Evolutionary conservation across 2,797 vertebrate species (phyloP), one percentile per base, ranked within the genome.

Genomic region (Cossypha caffra): DNA sequence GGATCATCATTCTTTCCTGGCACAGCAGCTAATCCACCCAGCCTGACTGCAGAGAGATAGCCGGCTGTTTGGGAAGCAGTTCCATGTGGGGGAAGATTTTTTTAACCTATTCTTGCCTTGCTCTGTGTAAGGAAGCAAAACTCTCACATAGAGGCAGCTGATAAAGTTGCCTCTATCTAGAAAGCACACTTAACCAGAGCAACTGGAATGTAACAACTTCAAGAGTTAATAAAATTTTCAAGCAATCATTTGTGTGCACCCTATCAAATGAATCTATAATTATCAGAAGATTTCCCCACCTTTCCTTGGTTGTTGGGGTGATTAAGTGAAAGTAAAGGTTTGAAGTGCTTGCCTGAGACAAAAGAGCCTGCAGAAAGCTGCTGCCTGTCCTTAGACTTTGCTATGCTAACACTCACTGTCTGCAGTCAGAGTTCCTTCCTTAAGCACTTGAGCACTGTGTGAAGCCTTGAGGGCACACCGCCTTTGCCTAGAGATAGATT

Each of bases 1-100:
- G 86, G 89, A 84, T 91, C 78, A 88, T 88, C 89, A 67, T 88
- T 73, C 91, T 91, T 93, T 88, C 95, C 93, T 91, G 95, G 86
- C 95, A 94, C 91, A 74, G 81, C 77, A 82, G 78, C 57, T 63
- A 89, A 94, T 91, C 92, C 88, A 68, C 68, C 81, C 89, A 57
- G 64, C 81, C 87, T 55, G 89, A 38, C 86, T 73, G 72, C 89
- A 75, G 51, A 68, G 72, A 93, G 66, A 61, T 55, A 83, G 58
- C 61, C 85, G 92, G 29, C 51, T 52, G 51, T 52, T 52, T 52
- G 51, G 51, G 51, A 52, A 52, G 51, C 51, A 79, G 29, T 18
- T 14, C 43, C 23, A 1, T 38, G 37, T 19, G 14, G 25, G 35
- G 59, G 50, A 16, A 75, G 57, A 20, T 4, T 75, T 84, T 84